These are phyloP conservation scores for Lysandra bellargus DNA, from an alignment of 2,888 invertebrate genomes.

Conservation along the genomic window DNA sequence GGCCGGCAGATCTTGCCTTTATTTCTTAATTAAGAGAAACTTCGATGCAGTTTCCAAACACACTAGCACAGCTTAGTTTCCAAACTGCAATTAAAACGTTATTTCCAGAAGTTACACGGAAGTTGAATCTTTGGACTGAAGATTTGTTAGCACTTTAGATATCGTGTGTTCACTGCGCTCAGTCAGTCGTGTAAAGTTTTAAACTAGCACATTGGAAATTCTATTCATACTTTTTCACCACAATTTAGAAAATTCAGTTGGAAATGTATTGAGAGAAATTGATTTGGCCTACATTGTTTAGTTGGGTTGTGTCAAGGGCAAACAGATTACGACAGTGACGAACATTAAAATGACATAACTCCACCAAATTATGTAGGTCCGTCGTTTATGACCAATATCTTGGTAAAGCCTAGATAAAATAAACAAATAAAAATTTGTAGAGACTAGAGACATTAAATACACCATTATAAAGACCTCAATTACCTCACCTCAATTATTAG, in stretches of 20 bases:
- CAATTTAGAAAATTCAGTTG: background rate
- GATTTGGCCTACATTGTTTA: too few species aligned
- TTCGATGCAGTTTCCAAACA: background rate
- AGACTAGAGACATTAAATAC: too few species aligned
- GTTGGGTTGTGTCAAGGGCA: too few species aligned
- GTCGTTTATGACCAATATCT: too few species aligned
- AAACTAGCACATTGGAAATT: background rate
- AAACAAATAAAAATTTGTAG: too few species aligned
- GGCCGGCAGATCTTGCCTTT: background rate
- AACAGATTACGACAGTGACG: too few species aligned
- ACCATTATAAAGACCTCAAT: too few species aligned
- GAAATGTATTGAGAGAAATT: background rate
- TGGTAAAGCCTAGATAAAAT: too few species aligned
- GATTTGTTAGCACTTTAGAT: background rate
- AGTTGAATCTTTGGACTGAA: background rate
- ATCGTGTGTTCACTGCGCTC: background rate
- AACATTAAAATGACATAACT: too few species aligned
- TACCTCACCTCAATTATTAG: too few species aligned
- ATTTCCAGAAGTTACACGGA: background rate
- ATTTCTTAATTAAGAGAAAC: background rate
- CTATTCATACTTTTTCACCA: background rate
- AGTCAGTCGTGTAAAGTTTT: background rate
- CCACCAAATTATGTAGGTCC: too few species aligned
- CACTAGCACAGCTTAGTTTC: background rate
- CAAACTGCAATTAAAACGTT: background rate